Conservation (phyloP, 2,113 vertebrate species). For the Riparia riparia region DNA sequence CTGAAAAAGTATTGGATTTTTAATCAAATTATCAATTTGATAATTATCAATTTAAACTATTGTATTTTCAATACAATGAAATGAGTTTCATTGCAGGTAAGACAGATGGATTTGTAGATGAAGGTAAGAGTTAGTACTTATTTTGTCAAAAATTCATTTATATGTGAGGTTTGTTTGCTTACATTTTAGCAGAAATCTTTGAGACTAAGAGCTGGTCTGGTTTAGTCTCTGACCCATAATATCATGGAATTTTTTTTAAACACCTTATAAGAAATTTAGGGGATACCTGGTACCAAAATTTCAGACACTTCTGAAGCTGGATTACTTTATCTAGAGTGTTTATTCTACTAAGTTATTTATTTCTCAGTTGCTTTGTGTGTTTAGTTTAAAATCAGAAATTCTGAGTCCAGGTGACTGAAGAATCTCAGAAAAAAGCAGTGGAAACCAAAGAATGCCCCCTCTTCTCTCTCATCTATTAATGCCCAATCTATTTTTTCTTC, state of each 20-base stretch:
- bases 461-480: neutral
- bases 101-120: neutral
- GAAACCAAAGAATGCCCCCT: neutral
- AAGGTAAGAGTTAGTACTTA: neutral
- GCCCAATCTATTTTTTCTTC: neutral
- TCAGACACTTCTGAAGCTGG: neutral
- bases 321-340: neutral
- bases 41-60: no score
- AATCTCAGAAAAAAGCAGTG: neutral
- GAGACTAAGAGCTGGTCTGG: neutral
- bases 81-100: neutral
- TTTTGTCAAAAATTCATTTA: neutral
- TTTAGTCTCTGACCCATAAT: neutral
- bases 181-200: neutral
- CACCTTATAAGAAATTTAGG: neutral
- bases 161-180: accelerated
- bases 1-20: neutral
- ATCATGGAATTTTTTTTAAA: neutral
- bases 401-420: neutral
- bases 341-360: neutral
- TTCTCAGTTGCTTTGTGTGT: neutral
- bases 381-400: neutral
- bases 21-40: neutral
- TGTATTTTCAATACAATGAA: no score
- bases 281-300: neutral